phyloP scores from a whole-genome alignment of 2,888 invertebrate species.

The Drosophila buzzatii region DNA sequence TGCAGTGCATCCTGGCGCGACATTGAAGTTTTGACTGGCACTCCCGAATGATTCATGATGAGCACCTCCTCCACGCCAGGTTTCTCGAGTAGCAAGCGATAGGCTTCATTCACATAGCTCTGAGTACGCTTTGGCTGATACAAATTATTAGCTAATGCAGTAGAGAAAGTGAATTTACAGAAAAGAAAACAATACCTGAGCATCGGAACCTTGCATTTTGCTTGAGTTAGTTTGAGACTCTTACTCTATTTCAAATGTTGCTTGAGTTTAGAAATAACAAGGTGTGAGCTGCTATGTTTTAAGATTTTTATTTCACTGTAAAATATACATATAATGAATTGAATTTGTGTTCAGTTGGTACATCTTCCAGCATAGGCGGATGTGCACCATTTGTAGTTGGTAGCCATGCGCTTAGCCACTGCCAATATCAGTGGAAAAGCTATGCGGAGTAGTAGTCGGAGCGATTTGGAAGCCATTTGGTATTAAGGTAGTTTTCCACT shows the following conservation, averaged over 20 bases:
- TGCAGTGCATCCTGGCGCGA: conserved; percentile 69
- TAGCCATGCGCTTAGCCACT: not conserved
- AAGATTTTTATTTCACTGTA: conserved; percentile 11
- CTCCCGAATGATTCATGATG: conserved; percentile 80
- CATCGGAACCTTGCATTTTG: conserved; percentile 50
- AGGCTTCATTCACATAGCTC: conserved; percentile 82
- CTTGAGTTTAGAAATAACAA: not conserved
- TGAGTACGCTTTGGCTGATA: conserved; percentile 78
- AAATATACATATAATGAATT: not conserved
- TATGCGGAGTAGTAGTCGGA: not conserved
- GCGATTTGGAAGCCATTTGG: not conserved
- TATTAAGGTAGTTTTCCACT: not conserved
- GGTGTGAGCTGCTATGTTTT: conserved; percentile 5
- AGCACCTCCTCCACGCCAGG: conserved; percentile 81
- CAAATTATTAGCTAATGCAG: not conserved
- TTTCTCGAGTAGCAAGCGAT: conserved; percentile 65
- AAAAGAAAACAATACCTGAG: conserved; percentile 34
- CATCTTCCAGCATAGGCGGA: not conserved
- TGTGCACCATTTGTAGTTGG: conserved; percentile 18
- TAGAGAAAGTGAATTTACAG: no score
- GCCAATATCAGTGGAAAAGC: not conserved
- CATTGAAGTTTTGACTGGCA: conserved; percentile 83
- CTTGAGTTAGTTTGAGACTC: not conserved
- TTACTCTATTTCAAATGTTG: not conserved
- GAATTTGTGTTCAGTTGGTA: conserved; percentile 1